Percentiles rank a stretch among this genome's conserved stretches.
Evolutionary conservation across 2,888 invertebrate genomes (phyloP).

Genomic region (Cheilosia variabilis): DNA sequence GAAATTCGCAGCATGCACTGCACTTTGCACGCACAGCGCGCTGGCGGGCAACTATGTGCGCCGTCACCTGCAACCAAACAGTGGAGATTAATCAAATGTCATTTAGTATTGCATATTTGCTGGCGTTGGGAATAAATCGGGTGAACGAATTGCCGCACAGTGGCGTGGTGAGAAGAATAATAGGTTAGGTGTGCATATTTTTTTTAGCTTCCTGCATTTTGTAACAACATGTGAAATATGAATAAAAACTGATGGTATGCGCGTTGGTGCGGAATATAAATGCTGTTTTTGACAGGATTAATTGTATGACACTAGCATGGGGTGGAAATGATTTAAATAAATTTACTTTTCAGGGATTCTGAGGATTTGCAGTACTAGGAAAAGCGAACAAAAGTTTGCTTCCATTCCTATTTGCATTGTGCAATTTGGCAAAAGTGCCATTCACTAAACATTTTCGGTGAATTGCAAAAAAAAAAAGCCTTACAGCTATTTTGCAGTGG

Average conservation of each 20-base stretch:
- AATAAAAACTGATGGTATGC: slow-evolving; percentile 18
- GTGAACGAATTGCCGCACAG: slow-evolving; percentile 28
- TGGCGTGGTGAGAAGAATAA: slow-evolving; percentile 15
- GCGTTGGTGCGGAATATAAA: slow-evolving; percentile 18
- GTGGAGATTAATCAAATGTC: slow-evolving; percentile 62
- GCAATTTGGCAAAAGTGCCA: neutral
- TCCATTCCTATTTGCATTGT: neutral
- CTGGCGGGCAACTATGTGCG: slow-evolving; percentile 6
- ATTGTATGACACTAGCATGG: neutral
- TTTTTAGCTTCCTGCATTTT: neutral
- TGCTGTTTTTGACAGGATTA: slow-evolving; percentile 36
- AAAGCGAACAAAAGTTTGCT: neutral
- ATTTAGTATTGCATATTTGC: slow-evolving; percentile 70
- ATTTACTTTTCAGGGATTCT: neutral
- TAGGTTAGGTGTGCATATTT: slow-evolving; percentile 1
- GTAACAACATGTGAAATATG: slow-evolving; percentile 28
- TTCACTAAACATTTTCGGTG: no score
- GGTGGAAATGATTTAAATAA: slow-evolving; percentile 24
- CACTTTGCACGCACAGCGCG: neutral
- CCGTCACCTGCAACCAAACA: slow-evolving; percentile 49
- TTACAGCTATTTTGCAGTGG: no score
- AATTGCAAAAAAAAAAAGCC: no score
- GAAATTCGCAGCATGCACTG: slow-evolving; percentile 18
- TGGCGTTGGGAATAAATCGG: slow-evolving; percentile 49
- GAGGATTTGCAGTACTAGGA: neutral